Base-by-base conservation (phyloP, 2,888 invertebrate genomes). In the Tenthredo livida region DNA sequence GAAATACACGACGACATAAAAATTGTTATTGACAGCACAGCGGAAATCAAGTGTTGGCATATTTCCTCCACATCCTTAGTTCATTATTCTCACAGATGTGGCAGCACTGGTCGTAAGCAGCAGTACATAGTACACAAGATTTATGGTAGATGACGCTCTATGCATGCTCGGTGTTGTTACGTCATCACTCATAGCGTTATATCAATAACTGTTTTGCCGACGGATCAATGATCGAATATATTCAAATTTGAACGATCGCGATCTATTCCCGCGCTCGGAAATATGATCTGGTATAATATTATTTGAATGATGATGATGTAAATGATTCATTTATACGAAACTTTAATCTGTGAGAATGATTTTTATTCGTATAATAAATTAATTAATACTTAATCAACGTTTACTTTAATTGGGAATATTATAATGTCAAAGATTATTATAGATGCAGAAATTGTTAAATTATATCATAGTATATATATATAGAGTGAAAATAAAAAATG, bases 21-120 rank as follows among this genome's bases (percentile, higher is more conserved):
- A 43, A 65, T 54, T 37, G 77, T 83, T 85, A 78, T 86, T 87
- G 85, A 86, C 87, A 87, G 84, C 87, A 85, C 85, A 85, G 86
- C 87, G 84, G 83, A 85, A 85, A 87, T 85, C 29, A 15, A 61
- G 80, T 33, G 80, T 80, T 80, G 80, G 80, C 80, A 80, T 61
- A 9, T 37, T 9, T 54, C n/a, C 43, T 54, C 73, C 17, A 15
- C 29, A 29, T 29, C 29, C 2, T 15, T 0, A 33, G 5, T 72
- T 50, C 21, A 33, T 3, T 12, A 12, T 65, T 54, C 17, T 72
- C 84, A 73, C 25, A 40, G 15, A 12, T 77, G 77, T 4, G 17
- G 77, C 77, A 40, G 21, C 40, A 61, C 80, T 61, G 12, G 29
- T 50, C 15, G 17, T 12, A 12, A 2, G 1, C 29, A 33, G 10